Evolutionary conservation across 2,888 invertebrate genomes (phyloP).

Genomic region (Phalera bucephala): DNA sequence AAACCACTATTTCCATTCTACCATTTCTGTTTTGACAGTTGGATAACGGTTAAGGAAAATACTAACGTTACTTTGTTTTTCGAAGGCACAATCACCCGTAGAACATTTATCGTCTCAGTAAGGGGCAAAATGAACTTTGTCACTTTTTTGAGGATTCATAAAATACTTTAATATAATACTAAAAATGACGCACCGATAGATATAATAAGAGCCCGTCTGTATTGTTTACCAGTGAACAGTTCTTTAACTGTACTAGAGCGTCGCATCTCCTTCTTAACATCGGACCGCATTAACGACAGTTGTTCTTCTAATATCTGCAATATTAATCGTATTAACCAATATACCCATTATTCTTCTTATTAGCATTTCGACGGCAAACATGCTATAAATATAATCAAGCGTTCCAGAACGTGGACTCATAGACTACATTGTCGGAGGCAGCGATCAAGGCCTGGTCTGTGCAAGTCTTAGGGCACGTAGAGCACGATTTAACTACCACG

Average conservation of each 20-base stretch:
- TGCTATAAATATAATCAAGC: too few relatives aligned
- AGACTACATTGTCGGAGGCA: too few relatives aligned
- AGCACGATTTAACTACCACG: too few relatives aligned
- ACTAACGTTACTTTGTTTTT: conserved; percentile 1
- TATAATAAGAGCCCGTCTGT: conserved; percentile 66
- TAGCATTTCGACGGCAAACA: neutral
- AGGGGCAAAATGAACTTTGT: neutral
- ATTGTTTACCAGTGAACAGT: conserved; percentile 72
- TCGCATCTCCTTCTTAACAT: conserved; percentile 72
- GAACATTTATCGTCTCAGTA: too few relatives aligned
- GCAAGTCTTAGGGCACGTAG: too few relatives aligned
- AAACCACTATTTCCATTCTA: too few relatives aligned
- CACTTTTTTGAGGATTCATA: neutral
- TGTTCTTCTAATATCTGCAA: conserved; percentile 52
- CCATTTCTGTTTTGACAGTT: too few relatives aligned
- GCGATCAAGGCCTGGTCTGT: too few relatives aligned
- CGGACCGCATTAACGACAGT: conserved; percentile 49
- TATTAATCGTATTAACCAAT: too few relatives aligned
- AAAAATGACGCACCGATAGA: conserved; percentile 58
- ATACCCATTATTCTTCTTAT: neutral
- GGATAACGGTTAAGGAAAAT: too few relatives aligned
- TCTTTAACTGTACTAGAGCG: conserved; percentile 69
- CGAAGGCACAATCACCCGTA: too few relatives aligned
- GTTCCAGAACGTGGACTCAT: too few relatives aligned
- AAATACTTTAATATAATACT: neutral